These are phyloP conservation scores for Sylvicapra grimmia DNA, from an alignment of 2,113 vertebrate species.

Conservation along the genomic window DNA sequence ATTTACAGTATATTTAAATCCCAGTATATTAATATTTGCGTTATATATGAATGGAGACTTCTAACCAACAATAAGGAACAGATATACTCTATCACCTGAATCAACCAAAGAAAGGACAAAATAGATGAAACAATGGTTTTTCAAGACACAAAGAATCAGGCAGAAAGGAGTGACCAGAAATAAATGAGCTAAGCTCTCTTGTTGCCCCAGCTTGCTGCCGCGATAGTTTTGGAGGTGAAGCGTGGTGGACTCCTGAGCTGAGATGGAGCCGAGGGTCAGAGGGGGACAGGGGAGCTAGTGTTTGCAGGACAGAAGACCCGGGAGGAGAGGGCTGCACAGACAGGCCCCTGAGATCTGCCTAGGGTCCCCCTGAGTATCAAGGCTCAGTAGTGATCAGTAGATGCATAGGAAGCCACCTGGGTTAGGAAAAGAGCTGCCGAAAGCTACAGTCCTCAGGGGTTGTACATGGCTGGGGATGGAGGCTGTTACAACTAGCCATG, in stretches of 20 bases:
- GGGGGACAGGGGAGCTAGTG: not conserved
- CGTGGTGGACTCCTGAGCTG: not conserved
- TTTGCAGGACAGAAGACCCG: not conserved
- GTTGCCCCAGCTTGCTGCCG: not conserved
- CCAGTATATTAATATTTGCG: not conserved
- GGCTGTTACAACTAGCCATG: not conserved
- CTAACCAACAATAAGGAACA: too few species aligned
- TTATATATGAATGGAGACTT: not conserved
- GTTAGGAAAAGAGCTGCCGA: not conserved
- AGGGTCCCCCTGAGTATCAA: accelerated
- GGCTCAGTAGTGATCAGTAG: not conserved
- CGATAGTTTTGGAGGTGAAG: not conserved
- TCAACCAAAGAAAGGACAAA: not conserved
- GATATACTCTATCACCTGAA: accelerated
- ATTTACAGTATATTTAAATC: not conserved
- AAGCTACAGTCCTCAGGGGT: accelerated
- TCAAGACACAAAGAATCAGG: not conserved
- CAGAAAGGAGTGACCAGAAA: not conserved
- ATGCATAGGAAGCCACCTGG: accelerated
- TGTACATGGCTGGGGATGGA: accelerated
- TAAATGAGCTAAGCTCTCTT: accelerated
- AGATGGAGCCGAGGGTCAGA: not conserved
- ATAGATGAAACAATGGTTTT: not conserved
- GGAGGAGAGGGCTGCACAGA: not conserved
- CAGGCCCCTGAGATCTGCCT: accelerated